Evolutionary conservation across 1,140 invertebrate genomes (phyloP).

Genomic region (Caenorhabditis elegans): DNA sequence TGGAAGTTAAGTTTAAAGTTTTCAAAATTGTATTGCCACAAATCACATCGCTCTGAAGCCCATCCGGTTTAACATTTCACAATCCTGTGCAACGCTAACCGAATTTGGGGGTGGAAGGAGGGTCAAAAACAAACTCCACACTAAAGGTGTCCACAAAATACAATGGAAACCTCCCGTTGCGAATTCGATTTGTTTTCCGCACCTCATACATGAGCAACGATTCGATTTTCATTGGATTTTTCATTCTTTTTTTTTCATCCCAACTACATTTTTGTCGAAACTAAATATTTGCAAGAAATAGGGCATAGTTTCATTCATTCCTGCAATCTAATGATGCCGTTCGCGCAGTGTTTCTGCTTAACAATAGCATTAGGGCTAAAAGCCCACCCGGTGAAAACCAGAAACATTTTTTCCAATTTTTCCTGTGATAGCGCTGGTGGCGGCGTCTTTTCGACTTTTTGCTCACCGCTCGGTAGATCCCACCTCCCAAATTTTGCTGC

Average conservation of each 20-base stretch:
- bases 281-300: too few species aligned
- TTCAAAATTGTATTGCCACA: too few species aligned
- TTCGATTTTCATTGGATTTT: neutral
- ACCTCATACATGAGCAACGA: neutral
- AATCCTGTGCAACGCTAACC: neutral
- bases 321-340: slow-evolving; percentile 20
- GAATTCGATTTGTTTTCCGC: neutral
- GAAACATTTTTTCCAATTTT: neutral
- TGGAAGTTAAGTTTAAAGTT: too few species aligned
- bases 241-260: neutral
- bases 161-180: neutral
- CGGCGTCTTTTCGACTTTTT: neutral
- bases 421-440: neutral
- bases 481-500: neutral
- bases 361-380: slow-evolving; percentile 19
- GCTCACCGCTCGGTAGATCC: neutral
- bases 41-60: neutral
- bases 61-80: neutral
- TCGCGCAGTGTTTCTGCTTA: slow-evolving; percentile 40
- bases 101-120: neutral
- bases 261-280: too few species aligned
- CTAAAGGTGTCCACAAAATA: neutral
- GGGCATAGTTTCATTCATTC: slow-evolving; percentile 22
- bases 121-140: slow-evolving; percentile 25
- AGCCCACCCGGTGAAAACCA: slow-evolving; percentile 1